A percentile compares a stretch with the other conserved stretches of the same genome.
Evolutionary conservation across 2,797 vertebrate genomes (phyloP).

Genomic region (Gobionotothen gibberifrons): DNA sequence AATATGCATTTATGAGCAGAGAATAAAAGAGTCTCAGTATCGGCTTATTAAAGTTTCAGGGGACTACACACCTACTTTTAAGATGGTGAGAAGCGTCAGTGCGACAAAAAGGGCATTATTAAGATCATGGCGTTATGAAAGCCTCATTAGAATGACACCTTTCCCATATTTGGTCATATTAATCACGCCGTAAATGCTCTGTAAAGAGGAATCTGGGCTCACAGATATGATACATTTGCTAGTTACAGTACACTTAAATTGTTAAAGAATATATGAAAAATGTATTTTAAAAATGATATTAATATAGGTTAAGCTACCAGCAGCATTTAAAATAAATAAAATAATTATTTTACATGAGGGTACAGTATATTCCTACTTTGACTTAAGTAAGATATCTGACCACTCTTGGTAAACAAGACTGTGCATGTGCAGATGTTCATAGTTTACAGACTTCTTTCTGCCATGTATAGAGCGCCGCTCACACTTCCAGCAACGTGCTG

Average conservation of each 20-base stretch:
- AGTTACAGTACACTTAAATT: no score
- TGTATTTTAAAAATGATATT: no score
- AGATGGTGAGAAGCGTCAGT: conserved; percentile 1
- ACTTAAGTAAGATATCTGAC: no score
- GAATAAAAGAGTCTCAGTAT: conserved; percentile 25
- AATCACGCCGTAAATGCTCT: conserved; percentile 22
- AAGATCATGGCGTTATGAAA: conserved; percentile 14
- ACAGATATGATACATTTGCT: background rate
- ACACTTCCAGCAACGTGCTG: background rate
- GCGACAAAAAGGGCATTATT: conserved; percentile 9
- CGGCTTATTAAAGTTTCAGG: conserved; percentile 41
- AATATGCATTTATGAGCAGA: conserved; percentile 42
- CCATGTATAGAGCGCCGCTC: conserved; percentile 8
- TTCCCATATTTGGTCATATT: conserved; percentile 2
- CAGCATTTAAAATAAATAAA: no score
- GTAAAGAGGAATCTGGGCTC: conserved; percentile 6
- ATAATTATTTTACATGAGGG: no score
- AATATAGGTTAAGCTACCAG: no score
- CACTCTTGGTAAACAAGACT: conserved; percentile 17
- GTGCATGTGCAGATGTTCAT: conserved; percentile 17
- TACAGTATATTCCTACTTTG: no score
- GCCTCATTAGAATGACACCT: conserved; percentile 8
- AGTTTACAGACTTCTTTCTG: conserved; percentile 18
- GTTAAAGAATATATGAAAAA: no score
- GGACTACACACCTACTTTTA: conserved; percentile 15